Base-by-base conservation (phyloP, 2,888 invertebrate genomes). In the Cryptocheilus praepositus region DNA sequence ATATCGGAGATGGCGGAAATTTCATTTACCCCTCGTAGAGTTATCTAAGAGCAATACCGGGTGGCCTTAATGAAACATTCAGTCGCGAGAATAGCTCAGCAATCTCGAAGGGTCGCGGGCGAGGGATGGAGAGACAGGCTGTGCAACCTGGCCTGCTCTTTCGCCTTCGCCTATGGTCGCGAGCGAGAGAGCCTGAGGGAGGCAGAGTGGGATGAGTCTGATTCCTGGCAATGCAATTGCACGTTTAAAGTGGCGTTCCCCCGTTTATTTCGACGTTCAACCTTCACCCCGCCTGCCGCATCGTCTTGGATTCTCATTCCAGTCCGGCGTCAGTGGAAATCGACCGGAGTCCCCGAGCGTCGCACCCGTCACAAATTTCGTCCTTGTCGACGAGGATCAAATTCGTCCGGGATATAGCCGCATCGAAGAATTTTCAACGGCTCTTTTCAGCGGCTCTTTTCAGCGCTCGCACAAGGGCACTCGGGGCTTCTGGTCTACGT, bases 21-120 rank as follows among this genome's bases (percentile, higher is more conserved):
- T 88, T 88, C 88, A 88, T 88, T 88, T 88, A 88, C 87, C 88
- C 86, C 87, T 87, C 87, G 86, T 85, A 87, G 88, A 88, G 88
- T 88, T 88, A 88, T 88, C 88, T 88, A 88, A 88, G 88, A 87
- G 88, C 88, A 88, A 88, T 88, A 88, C 88, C 88, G 87, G 88
- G 87, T 88, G 86, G 87, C 86, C 85, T 88, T 88, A 88, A 88
- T 88, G 88, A 88, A 88, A 88, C 88, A 88, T 88, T 88, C 88
- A 88, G 86, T 88, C 86, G 87, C 83, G 87, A 88, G 88, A 88
- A 88, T 88, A 88, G 88, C 86, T 87, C 86, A 88, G 88, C 87
- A 88, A 88, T 88, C 87, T 88, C 86, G 88, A 86, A 87, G 86
- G 87, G 85, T 84, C 83, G 83, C 76, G 76, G 70, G 72, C 62